A percentile compares a stretch with the other conserved stretches of the same genome.
These are phyloP conservation scores for Phania funesta DNA, from an alignment of 2,888 invertebrate genomes.

Conservation along the genomic window DNA sequence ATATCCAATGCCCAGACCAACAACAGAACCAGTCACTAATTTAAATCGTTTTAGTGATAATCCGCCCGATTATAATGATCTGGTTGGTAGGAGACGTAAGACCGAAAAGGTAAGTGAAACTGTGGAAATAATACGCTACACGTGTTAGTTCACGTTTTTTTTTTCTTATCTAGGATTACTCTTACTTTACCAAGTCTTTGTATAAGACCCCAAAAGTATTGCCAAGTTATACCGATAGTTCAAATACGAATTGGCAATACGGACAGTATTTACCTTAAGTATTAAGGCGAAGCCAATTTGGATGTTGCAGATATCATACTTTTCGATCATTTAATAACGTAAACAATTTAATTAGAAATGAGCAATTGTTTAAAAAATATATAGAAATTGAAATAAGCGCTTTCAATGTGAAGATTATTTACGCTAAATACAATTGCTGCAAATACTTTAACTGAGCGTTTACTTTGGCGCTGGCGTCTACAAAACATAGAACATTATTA, in stretches of 20 bases:
- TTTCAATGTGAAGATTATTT: too few relatives aligned
- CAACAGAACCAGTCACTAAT: not conserved
- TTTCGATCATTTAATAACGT: too few relatives aligned
- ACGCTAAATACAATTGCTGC: too few relatives aligned
- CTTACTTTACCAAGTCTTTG: conserved; percentile 71
- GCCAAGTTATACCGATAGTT: conserved; percentile 68
- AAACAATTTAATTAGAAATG: not conserved
- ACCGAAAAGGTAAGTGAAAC: conserved; percentile 58
- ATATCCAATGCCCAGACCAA: conserved; percentile 60
- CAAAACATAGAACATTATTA: too few relatives aligned
- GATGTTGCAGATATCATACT: too few relatives aligned
- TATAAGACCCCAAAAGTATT: conserved; percentile 72
- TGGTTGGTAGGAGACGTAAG: conserved; percentile 51
- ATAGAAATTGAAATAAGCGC: too few relatives aligned
- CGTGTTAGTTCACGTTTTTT: not conserved
- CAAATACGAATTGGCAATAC: conserved; percentile 70
- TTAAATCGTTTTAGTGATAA: conserved; percentile 34
- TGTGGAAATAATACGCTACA: not conserved
- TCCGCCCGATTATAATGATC: conserved; percentile 49
- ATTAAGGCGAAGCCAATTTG: not conserved
- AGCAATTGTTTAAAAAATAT: too few relatives aligned
- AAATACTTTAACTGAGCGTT: too few relatives aligned
- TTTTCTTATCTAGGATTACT: conserved; percentile 71
- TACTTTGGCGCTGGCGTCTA: too few relatives aligned
- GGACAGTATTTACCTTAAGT: conserved; percentile 75